Base-by-base conservation (phyloP, 2,113 vertebrate species). In the Alaudala cheleensis region DNA sequence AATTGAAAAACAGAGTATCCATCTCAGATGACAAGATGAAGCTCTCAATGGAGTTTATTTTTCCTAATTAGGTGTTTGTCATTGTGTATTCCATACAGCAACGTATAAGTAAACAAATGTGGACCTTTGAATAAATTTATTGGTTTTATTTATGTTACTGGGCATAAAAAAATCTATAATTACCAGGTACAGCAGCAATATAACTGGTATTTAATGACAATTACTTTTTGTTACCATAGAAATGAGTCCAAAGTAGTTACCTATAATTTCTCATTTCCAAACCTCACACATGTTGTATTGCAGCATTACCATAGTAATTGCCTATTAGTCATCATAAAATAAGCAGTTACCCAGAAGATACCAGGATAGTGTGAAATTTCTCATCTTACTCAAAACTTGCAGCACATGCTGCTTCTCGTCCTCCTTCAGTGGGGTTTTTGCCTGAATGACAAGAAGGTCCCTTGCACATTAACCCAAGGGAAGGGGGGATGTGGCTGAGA, bases 181-280 rank as follows among this genome's bases (percentile, higher is more conserved):
- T 98, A 98, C 97, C 97, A 98, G 98, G 97, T 98, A 98, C 88
- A 98, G 94, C 94, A 73, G 54, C 97, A 94, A 80, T 96, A 97
- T 97, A 98, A 98, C 98, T 97, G 97, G 95, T 98, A 98, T 98
- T 98, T 98, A 98, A 98, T 98, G 97, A 98, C 98, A 98, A 98
- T 98, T 98, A 98, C 97, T 97, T 98, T 98, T 98, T 98, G 98
- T 98, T 98, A 97, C 98, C 98, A 98, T 98, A 98, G 98, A 98
- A 98, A 98, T 98, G 97, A 97, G 97, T 97, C 97, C 97, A 95
- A 97, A 97, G 97, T 96, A 98, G 97, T 97, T 98, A 98, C 97
- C 97, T 97, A 98, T 98, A 98, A 98, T 98, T 98, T 97, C 97
- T 98, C 97, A 98, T 98, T 98, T 97, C 96, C 96, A 95, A 95